phyloP scores from a whole-genome alignment of 2,797 vertebrate genomes.

The Sebastolobus altivelis region DNA sequence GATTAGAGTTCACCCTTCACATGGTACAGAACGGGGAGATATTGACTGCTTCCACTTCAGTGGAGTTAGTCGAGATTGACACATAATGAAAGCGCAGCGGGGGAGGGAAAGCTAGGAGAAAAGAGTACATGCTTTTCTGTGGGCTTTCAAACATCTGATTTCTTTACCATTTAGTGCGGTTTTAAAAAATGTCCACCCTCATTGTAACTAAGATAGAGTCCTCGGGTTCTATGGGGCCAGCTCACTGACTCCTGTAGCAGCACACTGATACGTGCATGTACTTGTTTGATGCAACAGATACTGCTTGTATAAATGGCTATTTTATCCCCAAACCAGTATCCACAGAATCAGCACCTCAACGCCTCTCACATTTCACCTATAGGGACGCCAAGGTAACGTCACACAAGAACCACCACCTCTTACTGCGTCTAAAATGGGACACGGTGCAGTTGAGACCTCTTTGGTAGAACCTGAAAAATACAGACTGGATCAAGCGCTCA shows the following conservation, averaged over 20 bases:
- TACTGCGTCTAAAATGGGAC: neutral
- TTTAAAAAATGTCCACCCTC: slow-evolving; percentile 5
- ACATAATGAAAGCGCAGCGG: slow-evolving; percentile 78
- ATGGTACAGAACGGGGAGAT: slow-evolving; percentile 74
- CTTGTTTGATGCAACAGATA: neutral
- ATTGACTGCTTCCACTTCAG: slow-evolving; percentile 84
- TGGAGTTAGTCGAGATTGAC: slow-evolving; percentile 79
- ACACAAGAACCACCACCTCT: neutral
- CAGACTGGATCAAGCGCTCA: neutral
- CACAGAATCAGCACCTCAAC: neutral
- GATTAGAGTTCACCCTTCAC: slow-evolving; percentile 77
- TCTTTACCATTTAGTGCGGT: slow-evolving; percentile 36
- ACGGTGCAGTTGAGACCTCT: neutral
- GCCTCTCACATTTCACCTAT: neutral
- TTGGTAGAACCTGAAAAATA: neutral
- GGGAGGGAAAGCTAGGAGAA: slow-evolving; percentile 47
- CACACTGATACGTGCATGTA: neutral
- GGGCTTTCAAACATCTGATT: slow-evolving; percentile 31
- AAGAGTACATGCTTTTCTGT: slow-evolving; percentile 42
- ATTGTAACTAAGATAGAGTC: neutral
- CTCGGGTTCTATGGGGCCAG: neutral
- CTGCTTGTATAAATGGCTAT: neutral
- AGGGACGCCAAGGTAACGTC: neutral
- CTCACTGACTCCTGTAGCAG: neutral
- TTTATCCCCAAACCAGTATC: neutral